phyloP scores from a whole-genome alignment of 1,140 invertebrate genomes.

The Drosophila ficusphila region DNA sequence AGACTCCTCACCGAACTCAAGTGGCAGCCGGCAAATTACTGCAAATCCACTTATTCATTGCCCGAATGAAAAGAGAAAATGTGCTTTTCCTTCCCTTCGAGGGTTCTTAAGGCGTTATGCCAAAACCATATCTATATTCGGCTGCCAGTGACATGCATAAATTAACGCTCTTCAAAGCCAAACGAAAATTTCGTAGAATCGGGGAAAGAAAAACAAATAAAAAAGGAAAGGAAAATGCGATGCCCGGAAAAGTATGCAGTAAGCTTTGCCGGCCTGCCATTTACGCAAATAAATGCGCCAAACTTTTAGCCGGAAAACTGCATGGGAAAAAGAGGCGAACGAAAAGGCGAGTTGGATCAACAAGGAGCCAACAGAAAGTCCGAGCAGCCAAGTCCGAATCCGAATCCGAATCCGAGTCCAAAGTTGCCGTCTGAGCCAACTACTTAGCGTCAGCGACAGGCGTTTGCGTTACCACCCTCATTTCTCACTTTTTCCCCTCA shows the following conservation, averaged over 20 bases:
- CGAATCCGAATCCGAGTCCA: conserved; percentile 32
- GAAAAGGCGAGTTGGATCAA: conserved; percentile 48
- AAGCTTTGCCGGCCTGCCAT: conserved; percentile 51
- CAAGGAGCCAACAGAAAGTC: conserved; percentile 41
- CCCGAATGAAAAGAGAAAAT: conserved; percentile 22
- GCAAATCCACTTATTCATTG: conserved; percentile 39
- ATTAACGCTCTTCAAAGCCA: conserved; percentile 41
- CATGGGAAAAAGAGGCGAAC: background rate
- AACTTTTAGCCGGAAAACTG: conserved; percentile 14
- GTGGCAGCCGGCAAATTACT: conserved; percentile 12
- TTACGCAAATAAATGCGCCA: conserved; percentile 55
- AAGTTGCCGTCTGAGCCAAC: conserved; percentile 63
- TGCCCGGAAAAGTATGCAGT: conserved; percentile 41
- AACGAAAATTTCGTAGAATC: background rate
- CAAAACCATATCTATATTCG: conserved; percentile 19
- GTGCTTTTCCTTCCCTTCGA: background rate
- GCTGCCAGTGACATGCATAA: conserved; percentile 49
- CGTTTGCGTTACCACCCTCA: conserved; percentile 11
- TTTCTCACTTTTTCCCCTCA: background rate
- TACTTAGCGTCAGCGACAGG: conserved; percentile 75
- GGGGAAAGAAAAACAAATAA: too few species aligned
- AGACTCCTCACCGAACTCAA: conserved; percentile 2
- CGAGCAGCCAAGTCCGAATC: conserved; percentile 3
- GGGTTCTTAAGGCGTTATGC: conserved; percentile 13
- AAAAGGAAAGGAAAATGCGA: background rate